Evolutionary conservation across 2,797 vertebrate species (phyloP).

Genomic region (Pipistrellus nathusii): DNA sequence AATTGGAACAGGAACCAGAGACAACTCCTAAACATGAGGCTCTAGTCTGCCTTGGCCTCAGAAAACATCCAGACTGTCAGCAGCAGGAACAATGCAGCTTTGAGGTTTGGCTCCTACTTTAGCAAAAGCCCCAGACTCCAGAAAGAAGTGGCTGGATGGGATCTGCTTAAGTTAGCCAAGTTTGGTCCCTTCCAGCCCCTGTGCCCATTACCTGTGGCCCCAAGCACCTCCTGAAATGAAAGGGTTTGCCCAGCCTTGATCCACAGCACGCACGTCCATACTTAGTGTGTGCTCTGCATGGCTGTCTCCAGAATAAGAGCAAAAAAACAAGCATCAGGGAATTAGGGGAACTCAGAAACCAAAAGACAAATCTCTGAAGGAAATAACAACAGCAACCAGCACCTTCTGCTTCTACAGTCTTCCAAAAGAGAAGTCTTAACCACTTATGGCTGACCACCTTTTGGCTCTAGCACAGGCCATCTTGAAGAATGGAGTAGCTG

Average conservation of each 20-base stretch:
- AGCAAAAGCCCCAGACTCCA: slow-evolving; percentile 15
- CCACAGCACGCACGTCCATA: neutral
- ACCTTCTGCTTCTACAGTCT: slow-evolving; percentile 26
- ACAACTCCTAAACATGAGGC: neutral
- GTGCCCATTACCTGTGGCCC: neutral
- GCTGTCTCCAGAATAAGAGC: slow-evolving; percentile 34
- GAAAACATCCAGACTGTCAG: slow-evolving; percentile 12
- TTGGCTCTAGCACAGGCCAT: neutral
- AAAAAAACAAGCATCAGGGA: neutral
- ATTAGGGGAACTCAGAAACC: slow-evolving; percentile 17
- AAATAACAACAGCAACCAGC: slow-evolving; percentile 22
- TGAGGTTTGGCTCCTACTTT: neutral
- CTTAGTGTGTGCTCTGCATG: neutral
- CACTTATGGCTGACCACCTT: neutral
- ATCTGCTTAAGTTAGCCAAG: slow-evolving; percentile 7
- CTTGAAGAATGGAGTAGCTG: neutral
- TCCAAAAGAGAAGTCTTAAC: neutral
- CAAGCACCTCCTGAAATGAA: slow-evolving; percentile 25
- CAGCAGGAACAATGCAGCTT: neutral
- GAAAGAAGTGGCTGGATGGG: neutral
- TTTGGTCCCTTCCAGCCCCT: neutral
- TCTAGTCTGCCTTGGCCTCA: slow-evolving; percentile 9
- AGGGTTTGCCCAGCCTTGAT: neutral
- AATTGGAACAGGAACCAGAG: slow-evolving; percentile 31
- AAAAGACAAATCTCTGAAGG: slow-evolving; percentile 32